Evolutionary conservation across 2,888 invertebrate genomes (phyloP).

Genomic region (Cybosia mesomella): DNA sequence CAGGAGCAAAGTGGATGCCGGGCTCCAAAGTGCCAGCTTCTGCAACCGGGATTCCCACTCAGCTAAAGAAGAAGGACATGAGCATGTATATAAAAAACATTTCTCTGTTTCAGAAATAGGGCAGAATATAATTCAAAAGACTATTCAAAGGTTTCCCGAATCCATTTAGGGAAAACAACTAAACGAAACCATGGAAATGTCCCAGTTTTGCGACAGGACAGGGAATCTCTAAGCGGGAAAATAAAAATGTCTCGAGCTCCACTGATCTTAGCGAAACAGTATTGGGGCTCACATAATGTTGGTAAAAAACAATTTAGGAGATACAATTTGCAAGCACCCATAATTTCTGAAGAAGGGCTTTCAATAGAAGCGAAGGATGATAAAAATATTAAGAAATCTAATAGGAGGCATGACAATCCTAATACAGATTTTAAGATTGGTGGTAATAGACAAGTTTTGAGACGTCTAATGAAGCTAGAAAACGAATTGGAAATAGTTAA

Average conservation of each 20-base stretch:
- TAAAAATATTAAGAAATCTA: background rate
- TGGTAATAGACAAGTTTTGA: background rate
- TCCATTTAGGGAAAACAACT: background rate
- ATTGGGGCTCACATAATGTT: background rate
- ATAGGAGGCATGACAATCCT: background rate
- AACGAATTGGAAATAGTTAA: background rate
- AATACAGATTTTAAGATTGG: background rate
- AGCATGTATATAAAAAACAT: background rate
- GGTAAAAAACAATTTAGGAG: background rate
- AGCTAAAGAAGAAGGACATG: background rate
- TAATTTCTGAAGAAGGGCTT: slow-evolving; percentile 1
- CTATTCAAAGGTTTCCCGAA: background rate
- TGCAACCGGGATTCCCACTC: too few relatives aligned
- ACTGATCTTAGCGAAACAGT: background rate
- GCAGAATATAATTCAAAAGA: background rate
- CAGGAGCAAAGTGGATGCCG: too few relatives aligned
- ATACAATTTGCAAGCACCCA: background rate
- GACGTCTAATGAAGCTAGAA: slow-evolving; percentile 11
- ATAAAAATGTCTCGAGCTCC: background rate
- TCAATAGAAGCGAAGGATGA: background rate
- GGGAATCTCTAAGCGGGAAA: background rate
- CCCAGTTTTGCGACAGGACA: background rate
- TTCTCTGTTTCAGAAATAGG: background rate
- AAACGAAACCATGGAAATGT: background rate
- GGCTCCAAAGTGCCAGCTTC: too few relatives aligned